Percentiles rank a stretch among this genome's conserved stretches.
phyloP scores from a whole-genome alignment of 2,113 vertebrate genomes.

The Cottus gobio region DNA sequence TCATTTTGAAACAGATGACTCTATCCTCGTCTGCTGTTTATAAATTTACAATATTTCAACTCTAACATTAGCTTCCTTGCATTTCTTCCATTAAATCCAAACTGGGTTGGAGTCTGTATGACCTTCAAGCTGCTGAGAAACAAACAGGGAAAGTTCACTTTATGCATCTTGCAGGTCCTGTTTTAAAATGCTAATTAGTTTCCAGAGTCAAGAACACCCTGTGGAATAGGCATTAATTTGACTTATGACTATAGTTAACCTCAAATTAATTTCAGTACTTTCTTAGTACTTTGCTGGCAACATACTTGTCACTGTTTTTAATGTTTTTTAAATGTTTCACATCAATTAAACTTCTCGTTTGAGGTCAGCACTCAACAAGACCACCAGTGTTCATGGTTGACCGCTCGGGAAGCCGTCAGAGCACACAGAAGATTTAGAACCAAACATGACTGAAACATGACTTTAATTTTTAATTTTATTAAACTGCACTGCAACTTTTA shows the following conservation, averaged over 20 bases:
- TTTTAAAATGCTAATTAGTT: neutral
- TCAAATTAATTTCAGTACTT: neutral
- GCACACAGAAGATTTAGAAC: constrained; percentile 8
- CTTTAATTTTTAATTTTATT: no score
- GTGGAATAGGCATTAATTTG: neutral
- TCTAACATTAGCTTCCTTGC: neutral
- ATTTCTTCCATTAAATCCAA: neutral
- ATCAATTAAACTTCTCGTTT: neutral
- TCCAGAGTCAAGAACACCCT: no score
- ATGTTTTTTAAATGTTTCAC: constrained; percentile 2
- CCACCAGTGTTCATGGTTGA: constrained; percentile 23
- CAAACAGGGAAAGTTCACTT: no score
- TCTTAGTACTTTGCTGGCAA: neutral
- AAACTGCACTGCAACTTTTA: no score
- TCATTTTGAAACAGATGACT: constrained; percentile 10
- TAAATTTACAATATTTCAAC: neutral
- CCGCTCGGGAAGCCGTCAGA: neutral
- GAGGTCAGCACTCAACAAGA: constrained; percentile 12
- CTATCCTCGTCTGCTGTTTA: neutral
- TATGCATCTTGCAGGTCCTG: neutral
- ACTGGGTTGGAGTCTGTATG: neutral
- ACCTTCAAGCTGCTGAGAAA: neutral
- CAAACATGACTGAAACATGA: constrained; percentile 9
- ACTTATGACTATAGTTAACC: neutral
- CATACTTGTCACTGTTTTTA: constrained; percentile 10